Evolutionary conservation across 2,113 vertebrate genomes (phyloP).

Genomic region (Poeciliopsis turrubarensis): DNA sequence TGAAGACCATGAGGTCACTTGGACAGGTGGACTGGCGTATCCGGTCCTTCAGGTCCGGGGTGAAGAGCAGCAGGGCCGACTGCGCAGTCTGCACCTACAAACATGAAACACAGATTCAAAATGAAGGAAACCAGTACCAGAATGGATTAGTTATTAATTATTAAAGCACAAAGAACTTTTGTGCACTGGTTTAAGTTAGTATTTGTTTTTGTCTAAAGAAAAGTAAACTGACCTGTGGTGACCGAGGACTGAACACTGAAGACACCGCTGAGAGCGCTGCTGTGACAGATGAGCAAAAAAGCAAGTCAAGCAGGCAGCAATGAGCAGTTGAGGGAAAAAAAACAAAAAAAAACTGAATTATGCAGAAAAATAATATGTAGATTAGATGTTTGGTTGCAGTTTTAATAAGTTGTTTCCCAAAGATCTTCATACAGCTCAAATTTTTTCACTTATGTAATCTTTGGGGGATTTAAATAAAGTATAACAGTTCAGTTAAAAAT

Average conservation of each 20-base stretch:
- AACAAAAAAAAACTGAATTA: too few species aligned
- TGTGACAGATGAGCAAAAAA: slow-evolving; percentile 19
- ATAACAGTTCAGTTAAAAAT: neutral
- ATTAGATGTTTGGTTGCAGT: too few species aligned
- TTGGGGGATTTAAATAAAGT: neutral
- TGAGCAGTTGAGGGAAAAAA: neutral
- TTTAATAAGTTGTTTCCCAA: too few species aligned
- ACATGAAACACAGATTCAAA: neutral
- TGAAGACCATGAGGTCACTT: slow-evolving; percentile 79
- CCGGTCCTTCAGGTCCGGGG: slow-evolving; percentile 66
- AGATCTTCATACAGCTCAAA: too few species aligned
- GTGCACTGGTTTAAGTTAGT: neutral
- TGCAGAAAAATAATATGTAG: too few species aligned
- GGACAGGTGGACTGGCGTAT: slow-evolving; percentile 75
- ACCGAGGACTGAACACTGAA: slow-evolving; percentile 43
- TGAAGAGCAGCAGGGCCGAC: slow-evolving; percentile 72
- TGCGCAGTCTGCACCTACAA: slow-evolving; percentile 48
- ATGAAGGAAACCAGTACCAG: neutral
- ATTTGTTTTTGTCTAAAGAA: neutral
- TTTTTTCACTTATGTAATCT: too few species aligned
- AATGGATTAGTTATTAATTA: neutral
- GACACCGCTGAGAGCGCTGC: slow-evolving; percentile 55
- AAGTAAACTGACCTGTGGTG: slow-evolving; percentile 62
- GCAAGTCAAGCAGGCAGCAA: neutral
- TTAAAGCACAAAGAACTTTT: neutral